Evolutionary conservation across 2,113 vertebrate genomes (phyloP).

Genomic region (Myiagra hebetior): DNA sequence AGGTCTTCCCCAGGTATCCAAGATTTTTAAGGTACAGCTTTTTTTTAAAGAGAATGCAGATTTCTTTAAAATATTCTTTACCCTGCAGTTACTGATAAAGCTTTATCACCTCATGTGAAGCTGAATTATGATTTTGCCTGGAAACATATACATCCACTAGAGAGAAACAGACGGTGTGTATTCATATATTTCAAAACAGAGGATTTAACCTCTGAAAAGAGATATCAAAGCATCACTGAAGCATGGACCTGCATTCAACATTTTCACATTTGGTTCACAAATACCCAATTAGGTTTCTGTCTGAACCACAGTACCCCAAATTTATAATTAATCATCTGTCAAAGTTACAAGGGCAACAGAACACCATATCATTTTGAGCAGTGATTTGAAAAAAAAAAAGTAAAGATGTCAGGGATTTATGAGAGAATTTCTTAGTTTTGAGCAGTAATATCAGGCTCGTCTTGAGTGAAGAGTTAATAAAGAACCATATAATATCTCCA

Average conservation of each 20-base stretch:
- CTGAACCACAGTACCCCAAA: conserved; percentile 48
- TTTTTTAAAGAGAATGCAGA: not conserved
- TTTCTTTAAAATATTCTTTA: not conserved
- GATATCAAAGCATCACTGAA: conserved; percentile 19
- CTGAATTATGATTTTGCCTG: not conserved
- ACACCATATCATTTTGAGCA: conserved; percentile 4
- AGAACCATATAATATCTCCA: not conserved
- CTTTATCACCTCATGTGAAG: not conserved
- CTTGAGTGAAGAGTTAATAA: not conserved
- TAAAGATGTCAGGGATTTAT: not conserved
- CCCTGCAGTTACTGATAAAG: not conserved
- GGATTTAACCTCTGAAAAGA: conserved; percentile 61
- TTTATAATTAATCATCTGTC: conserved; percentile 65
- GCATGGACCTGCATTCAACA: conserved; percentile 37
- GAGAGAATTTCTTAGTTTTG: not conserved
- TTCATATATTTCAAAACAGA: conserved; percentile 22
- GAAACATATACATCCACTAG: not conserved
- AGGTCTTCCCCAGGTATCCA: not conserved
- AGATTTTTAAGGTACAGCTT: not conserved
- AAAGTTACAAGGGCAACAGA: conserved; percentile 44
- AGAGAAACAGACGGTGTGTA: not conserved
- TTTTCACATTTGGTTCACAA: conserved; percentile 60
- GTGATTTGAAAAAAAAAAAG: not conserved
- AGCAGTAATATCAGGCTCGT: not conserved
- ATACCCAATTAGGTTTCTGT: conserved; percentile 61